Conservation (phyloP, 2,113 vertebrate species). For the Pithys albifrons region DNA sequence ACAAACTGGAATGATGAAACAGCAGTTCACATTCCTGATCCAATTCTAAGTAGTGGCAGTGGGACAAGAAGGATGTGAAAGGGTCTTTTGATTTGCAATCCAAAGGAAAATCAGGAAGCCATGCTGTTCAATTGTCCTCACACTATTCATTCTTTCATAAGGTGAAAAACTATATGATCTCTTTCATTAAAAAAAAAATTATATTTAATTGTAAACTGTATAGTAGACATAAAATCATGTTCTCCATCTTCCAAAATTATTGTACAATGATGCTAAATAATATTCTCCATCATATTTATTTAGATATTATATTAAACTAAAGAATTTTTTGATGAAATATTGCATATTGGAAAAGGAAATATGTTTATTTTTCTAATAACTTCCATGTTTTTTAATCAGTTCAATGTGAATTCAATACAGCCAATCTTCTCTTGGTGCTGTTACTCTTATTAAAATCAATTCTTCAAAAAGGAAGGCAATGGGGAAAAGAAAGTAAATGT, state of each 20-base stretch:
- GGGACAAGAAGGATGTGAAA: not conserved
- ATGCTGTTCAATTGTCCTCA: not conserved
- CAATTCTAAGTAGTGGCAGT: not conserved
- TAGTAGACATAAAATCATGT: not conserved
- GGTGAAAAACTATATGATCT: not conserved
- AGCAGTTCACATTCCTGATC: not conserved
- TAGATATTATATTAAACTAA: slow-evolving; percentile 54
- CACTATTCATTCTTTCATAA: not conserved
- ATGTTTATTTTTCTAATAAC: slow-evolving; percentile 61
- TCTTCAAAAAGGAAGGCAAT: slow-evolving; percentile 52
- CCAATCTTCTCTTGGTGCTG: slow-evolving; percentile 54
- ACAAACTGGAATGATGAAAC: not conserved
- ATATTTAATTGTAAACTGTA: not conserved
- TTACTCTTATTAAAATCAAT: slow-evolving; percentile 67
- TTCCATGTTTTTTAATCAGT: slow-evolving; percentile 58
- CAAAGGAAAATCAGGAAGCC: not conserved
- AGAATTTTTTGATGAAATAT: slow-evolving; percentile 49
- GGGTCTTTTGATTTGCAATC: not conserved
- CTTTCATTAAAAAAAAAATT: not conserved
- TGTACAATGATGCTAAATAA: slow-evolving; percentile 48
- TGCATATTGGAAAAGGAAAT: slow-evolving; percentile 43
- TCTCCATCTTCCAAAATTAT: slow-evolving; percentile 21
- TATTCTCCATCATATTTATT: slow-evolving; percentile 24
- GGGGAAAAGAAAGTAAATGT: not conserved
- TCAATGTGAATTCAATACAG: slow-evolving; percentile 67